Evolutionary conservation across 2,888 invertebrate genomes (phyloP), one percentile per base, ranked within the genome.

Genomic region (Perithous albicinctus): DNA sequence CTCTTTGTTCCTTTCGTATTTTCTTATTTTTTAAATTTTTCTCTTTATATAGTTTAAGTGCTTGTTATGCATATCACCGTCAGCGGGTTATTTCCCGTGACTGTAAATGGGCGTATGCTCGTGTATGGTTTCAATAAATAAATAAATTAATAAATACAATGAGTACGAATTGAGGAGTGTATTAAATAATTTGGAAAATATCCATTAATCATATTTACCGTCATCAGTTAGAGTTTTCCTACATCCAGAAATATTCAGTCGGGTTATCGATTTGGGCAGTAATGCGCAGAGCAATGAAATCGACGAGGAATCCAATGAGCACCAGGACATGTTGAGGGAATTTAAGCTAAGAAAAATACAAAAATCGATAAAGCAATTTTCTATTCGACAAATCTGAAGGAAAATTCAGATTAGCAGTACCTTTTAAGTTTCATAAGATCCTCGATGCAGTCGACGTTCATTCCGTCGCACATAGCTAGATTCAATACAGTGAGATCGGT

Each of bases 291-390:
- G 89, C 61, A 94, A 93, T 5, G 94, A 92, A 32, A 98, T 93
- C 1, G 95, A 94, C 3, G 94, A 93, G 10, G 94, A 93, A 76
- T 93, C 94, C 20, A 98, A 91, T 54, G 94, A 93, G 69, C 97
- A 97, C 98, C 98, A 98, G 0, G 96, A 96, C 85, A 98, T 93
- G 92, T 98, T 98, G 23, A 97, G 92, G 79, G 97, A 95, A 80
- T 94, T 94, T 63, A 96, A 91, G 74, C 95, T 96, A 91, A 5
- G 94, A 94, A n/a, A n/a, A n/a, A n/a, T n/a, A n/a, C n/a, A n/a
- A n/a, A n/a, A n/a, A n/a, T n/a, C n/a, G n/a, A n/a, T 20, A 20
- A 20, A 51, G n/a, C 8, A 51, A 23, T 8, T 1, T 18, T 20
- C 0, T n/a, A 23, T 15, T 43, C 41, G 12, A 26, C 26, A 26